A percentile compares a stretch with the other conserved stretches of the same genome.
These are phyloP conservation scores for Hedychridium roseum DNA, from an alignment of 2,888 invertebrate species.

Conservation along the genomic window DNA sequence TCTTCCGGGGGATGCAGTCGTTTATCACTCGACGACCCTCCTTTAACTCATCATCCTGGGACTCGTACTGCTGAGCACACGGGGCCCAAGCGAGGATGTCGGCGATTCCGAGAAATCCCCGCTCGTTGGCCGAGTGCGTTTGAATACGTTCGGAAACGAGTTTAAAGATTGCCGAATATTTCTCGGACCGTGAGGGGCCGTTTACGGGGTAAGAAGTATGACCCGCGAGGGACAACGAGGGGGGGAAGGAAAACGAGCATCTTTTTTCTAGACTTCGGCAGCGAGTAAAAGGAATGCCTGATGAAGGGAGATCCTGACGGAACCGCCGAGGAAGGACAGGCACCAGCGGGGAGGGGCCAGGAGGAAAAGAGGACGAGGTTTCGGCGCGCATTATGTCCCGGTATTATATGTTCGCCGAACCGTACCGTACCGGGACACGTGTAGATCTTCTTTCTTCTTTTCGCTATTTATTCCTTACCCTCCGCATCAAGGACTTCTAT, in stretches of 20 bases:
- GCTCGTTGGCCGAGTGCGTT: constrained; percentile 41
- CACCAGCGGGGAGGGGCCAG: no score
- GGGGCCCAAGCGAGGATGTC: constrained; percentile 18
- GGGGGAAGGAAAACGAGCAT: no score
- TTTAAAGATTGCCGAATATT: constrained; percentile 62
- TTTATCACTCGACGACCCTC: no score
- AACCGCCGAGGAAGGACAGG: no score
- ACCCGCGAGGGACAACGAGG: constrained; percentile 17
- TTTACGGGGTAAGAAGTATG: constrained; percentile 14
- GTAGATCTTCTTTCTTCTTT: constrained; percentile 7
- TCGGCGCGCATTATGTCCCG: constrained; percentile 32
- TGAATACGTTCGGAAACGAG: constrained; percentile 57
- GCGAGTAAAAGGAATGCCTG: no score
- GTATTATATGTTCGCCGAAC: constrained; percentile 33
- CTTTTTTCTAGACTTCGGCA: no score
- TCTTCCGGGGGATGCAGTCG: no score
- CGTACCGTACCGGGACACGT: constrained; percentile 23
- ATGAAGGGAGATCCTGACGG: no score
- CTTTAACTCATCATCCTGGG: no score
- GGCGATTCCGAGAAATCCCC: constrained; percentile 51
- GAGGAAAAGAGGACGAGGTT: constrained; percentile 18
- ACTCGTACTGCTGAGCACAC: no score
- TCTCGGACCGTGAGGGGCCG: constrained; percentile 40
- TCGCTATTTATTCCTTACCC: no score
- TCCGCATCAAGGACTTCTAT: no score